Conservation (phyloP, 2,797 vertebrate species). For the Pitangus sulphuratus region DNA sequence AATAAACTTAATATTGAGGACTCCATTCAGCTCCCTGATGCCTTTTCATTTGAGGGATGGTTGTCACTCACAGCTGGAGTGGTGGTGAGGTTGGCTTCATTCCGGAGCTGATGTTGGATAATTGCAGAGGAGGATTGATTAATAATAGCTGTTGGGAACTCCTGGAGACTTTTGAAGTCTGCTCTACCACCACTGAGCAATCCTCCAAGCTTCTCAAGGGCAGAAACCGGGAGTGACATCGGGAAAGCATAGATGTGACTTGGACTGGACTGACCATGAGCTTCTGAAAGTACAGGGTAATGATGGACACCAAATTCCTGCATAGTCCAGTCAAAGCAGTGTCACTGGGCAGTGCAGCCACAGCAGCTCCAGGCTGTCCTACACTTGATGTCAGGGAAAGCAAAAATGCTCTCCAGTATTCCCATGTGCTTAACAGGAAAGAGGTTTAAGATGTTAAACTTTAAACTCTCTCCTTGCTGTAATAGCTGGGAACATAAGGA, state of each 20-base stretch:
- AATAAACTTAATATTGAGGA: background rate
- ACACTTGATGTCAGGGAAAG: background rate
- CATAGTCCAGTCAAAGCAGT: fast-evolving
- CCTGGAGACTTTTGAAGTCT: background rate
- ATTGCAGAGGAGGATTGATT: background rate
- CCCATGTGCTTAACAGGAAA: fast-evolving
- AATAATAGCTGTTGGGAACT: background rate
- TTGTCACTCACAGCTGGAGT: background rate
- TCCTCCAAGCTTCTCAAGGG: background rate
- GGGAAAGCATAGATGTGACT: background rate
- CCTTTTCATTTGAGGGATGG: background rate
- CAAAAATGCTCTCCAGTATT: background rate
- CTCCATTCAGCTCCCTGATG: background rate
- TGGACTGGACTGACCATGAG: background rate
- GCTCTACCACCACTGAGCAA: background rate
- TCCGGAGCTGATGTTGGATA: background rate
- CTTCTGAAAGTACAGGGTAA: background rate
- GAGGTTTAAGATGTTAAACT: background rate
- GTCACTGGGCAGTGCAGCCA: fast-evolving
- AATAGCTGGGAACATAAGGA: background rate
- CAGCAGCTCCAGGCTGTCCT: fast-evolving
- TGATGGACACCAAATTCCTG: background rate
- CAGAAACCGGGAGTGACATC: background rate
- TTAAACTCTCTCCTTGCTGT: background rate
- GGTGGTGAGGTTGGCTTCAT: background rate